phyloP scores from a whole-genome alignment of 2,888 invertebrate genomes.

The Apodemia hepburni region DNA sequence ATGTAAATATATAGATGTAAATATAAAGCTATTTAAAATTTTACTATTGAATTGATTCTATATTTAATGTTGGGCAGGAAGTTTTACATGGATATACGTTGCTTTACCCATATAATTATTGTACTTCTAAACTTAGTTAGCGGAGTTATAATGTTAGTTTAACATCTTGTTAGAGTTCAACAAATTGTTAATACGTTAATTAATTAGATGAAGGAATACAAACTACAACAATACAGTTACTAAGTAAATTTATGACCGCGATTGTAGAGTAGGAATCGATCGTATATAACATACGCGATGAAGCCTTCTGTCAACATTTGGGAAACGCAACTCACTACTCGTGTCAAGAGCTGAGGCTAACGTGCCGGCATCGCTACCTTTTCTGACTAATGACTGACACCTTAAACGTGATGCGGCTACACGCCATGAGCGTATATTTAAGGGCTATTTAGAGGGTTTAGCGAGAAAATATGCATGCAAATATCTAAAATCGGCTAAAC shows the following conservation, averaged over 20 bases:
- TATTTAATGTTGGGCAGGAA: too few relatives aligned
- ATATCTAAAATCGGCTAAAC: too few relatives aligned
- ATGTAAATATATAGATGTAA: too few relatives aligned
- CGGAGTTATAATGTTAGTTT: slow-evolving; percentile 1
- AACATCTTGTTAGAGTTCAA: background rate
- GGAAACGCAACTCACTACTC: background rate
- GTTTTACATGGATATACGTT: too few relatives aligned
- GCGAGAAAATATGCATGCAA: too few relatives aligned
- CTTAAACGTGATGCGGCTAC: background rate
- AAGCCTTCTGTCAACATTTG: slow-evolving; percentile 27
- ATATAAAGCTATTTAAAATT: too few relatives aligned
- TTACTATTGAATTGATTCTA: too few relatives aligned
- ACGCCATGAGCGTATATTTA: too few relatives aligned
- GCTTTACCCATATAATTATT: background rate
- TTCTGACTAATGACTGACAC: background rate
- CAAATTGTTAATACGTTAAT: background rate
- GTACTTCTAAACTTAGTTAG: background rate
- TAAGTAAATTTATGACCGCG: background rate
- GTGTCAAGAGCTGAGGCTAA: background rate
- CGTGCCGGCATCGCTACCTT: background rate
- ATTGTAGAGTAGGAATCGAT: slow-evolving; percentile 31
- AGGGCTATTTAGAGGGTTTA: too few relatives aligned
- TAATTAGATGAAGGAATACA: background rate
- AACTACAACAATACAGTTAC: background rate
- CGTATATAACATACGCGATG: slow-evolving; percentile 32